phyloP scores from a whole-genome alignment of 2,797 vertebrate genomes.

The Chelidonichthys spinosus region DNA sequence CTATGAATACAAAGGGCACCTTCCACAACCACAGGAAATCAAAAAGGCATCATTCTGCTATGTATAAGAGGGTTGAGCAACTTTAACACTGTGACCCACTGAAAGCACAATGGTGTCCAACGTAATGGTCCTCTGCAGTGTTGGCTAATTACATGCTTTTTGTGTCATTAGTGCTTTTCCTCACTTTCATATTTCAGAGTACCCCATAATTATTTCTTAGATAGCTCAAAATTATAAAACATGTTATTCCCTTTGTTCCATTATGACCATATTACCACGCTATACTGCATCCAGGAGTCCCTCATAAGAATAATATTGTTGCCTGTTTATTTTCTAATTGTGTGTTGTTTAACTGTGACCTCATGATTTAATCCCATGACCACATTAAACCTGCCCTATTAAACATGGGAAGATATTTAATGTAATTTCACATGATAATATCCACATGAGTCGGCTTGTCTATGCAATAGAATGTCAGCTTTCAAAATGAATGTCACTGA shows the following conservation, averaged over 20 bases:
- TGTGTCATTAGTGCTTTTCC: conserved; percentile 13
- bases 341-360: background rate
- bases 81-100: conserved; percentile 21
- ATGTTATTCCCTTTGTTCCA: conserved; percentile 9
- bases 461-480: background rate
- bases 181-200: conserved; percentile 27
- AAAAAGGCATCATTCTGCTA: background rate
- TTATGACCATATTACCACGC: conserved; percentile 10
- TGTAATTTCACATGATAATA: background rate
- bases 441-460: conserved; percentile 1
- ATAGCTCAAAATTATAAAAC: conserved; percentile 4
- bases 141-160: background rate
- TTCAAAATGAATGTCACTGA: background rate
- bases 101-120: conserved; percentile 1
- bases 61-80: background rate
- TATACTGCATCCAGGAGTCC: background rate
- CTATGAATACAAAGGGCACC: background rate
- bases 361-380: background rate
- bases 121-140: background rate
- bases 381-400: background rate
- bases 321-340: background rate
- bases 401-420: background rate
- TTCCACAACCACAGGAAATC: conserved; percentile 2
- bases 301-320: background rate
- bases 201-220: conserved; percentile 8